Percentiles rank a stretch among this genome's conserved stretches.
Evolutionary conservation across 1,140 invertebrate species (phyloP).

Genomic region (Trichoplusia ni): DNA sequence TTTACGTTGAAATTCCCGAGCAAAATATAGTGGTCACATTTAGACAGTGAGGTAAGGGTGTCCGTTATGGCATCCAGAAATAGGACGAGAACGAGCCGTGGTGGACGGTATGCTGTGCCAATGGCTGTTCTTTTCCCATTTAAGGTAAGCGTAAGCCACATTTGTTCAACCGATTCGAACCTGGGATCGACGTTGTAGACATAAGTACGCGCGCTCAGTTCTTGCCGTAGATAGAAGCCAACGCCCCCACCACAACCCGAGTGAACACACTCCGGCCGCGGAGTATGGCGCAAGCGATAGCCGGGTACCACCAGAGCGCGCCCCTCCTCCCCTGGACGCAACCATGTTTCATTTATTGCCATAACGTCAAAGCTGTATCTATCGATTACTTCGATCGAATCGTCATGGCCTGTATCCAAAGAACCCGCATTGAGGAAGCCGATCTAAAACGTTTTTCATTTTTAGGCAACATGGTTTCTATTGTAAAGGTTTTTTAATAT

Average conservation of each 20-base stretch:
- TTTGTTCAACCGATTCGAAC: constrained; percentile 29
- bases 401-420: neutral
- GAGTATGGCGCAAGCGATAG: constrained; percentile 11
- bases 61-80: constrained; percentile 35
- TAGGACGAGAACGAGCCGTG: constrained; percentile 14
- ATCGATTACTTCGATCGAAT: constrained; percentile 17
- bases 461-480: too few species aligned
- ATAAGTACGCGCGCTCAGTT: neutral
- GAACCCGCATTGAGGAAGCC: constrained; percentile 8
- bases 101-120: constrained; percentile 36
- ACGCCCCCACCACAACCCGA: constrained; percentile 33
- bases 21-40: constrained; percentile 28
- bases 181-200: neutral
- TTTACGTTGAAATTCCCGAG: constrained; percentile 36
- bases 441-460: too few species aligned
- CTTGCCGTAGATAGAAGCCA: constrained; percentile 16
- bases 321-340: constrained; percentile 10
- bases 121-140: constrained; percentile 15
- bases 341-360: constrained; percentile 30
- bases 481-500: too few species aligned
- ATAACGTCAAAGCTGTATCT: constrained; percentile 13
- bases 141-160: constrained; percentile 29
- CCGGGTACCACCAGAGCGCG: too few species aligned
- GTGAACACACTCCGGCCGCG: too few species aligned
- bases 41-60: neutral